Conservation (phyloP, 2,113 vertebrate species). For the Dromiciops gliroides region DNA sequence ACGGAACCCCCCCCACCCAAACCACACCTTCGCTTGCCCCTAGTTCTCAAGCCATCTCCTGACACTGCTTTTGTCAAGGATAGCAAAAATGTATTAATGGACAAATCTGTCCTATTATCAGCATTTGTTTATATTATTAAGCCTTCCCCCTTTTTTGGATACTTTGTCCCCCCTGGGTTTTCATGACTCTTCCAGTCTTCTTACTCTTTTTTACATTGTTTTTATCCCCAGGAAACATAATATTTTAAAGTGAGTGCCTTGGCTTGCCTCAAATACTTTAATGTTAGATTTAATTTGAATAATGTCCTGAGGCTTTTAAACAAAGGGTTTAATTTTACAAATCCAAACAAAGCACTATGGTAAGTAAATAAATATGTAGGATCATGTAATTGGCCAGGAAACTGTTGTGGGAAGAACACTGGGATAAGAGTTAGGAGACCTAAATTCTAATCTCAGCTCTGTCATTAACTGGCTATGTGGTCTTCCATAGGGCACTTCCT, state of each 20-base stretch:
- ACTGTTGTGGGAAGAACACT: not conserved
- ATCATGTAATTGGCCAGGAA: not conserved
- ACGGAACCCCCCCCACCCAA: no score
- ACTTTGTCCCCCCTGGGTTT: no score
- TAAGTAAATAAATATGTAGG: not conserved
- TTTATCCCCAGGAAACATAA: not conserved
- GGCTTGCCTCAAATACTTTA: not conserved
- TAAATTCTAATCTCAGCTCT: not conserved
- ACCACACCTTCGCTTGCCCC: no score
- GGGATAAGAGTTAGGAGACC: no score
- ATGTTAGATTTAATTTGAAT: not conserved
- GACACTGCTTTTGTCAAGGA: no score
- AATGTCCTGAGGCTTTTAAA: conserved; percentile 31
- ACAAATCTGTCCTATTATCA: no score
- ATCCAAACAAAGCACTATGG: not conserved
- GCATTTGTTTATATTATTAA: no score
- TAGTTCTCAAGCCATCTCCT: no score
- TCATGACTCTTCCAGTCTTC: no score
- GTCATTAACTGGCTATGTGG: not conserved
- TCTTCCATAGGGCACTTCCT: not conserved
- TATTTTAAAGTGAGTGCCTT: not conserved
- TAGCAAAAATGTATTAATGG: no score
- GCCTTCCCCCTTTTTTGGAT: no score
- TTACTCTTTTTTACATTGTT: no score
- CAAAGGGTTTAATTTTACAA: conserved; percentile 37